Conservation (phyloP, 2,888 invertebrate species). For the Epicampocera succincta region DNA sequence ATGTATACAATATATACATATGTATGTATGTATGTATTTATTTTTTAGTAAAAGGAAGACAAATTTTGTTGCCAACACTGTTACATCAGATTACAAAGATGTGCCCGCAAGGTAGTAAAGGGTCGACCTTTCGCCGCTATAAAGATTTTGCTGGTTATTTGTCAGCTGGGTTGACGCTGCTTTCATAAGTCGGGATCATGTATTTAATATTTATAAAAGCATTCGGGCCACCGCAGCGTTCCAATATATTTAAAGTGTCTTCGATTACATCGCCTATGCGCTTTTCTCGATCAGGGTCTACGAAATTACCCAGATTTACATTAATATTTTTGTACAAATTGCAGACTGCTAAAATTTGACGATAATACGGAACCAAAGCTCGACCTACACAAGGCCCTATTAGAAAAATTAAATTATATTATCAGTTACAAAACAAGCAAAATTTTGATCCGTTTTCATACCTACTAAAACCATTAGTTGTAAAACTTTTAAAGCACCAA, state of each 20-base stretch:
- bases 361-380: conserved; percentile 96
- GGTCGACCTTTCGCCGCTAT: too few species aligned
- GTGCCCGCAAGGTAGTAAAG: too few species aligned
- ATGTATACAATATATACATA: too few species aligned
- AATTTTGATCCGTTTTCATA: conserved; percentile 75
- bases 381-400: conserved; percentile 87
- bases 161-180: conserved; percentile 83
- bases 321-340: conserved; percentile 88
- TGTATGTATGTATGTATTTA: too few species aligned
- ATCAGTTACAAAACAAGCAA: not conserved
- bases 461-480: conserved; percentile 93
- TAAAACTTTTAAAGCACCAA: conserved; percentile 90
- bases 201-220: conserved; percentile 99
- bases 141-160: too few species aligned
- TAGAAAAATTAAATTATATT: not conserved
- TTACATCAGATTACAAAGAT: too few species aligned
- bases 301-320: conserved; percentile 92
- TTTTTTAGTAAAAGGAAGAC: too few species aligned
- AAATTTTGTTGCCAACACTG: too few species aligned
- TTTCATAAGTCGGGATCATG: conserved; percentile 99
- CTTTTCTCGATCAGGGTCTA: conserved; percentile 92
- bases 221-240: conserved; percentile 95
- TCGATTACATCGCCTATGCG: conserved; percentile 95
- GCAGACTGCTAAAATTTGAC: conserved; percentile 94
- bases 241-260: conserved; percentile 94